Evolutionary conservation across 2,888 invertebrate genomes (phyloP), one percentile per base, ranked within the genome.

Genomic region (Craniophora ligustri): DNA sequence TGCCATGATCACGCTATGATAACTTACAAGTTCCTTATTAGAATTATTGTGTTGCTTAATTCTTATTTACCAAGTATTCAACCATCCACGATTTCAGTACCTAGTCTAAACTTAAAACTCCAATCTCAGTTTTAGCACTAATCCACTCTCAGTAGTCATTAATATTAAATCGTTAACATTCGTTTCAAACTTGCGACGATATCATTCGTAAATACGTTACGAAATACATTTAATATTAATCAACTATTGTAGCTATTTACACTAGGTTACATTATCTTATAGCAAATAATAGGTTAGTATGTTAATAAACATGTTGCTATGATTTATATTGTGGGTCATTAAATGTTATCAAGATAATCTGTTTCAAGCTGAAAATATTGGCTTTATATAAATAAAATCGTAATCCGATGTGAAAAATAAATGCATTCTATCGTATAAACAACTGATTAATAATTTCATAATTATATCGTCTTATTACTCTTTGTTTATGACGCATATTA

Each of bases 121-220:
- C 8, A 8, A 11, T 34, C 23, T 14, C 8, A 4, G 18, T 15
- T 54, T 39, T 30, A 30, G 14, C 21, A 34, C 34, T 34, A 42
- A 58, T 59, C 47, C 18, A 46, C 15, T 59, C 15, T 42, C 28
- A 48, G 10, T 26, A 39, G 19, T 11, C 14, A 63, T 48, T 56
- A 63, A 41, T 54, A 65, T 64, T 53, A 34, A 53, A 65, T 49
- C n/a, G 30, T 53, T 45, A 47, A 36, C 18, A 36, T 49, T 31
- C 26, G 16, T 34, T 18, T 35, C 26, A 32, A 71, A 66, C 61
- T 42, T 48, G 15, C 51, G 39, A 36, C 32, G n/a, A n/a, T 42
- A 42, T 47, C 41, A 54, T 51, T 59, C 15, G 34, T 53, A 40
- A 70, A 59, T 41, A 46, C 35, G 16, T 35, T 30, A 45, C 23